These are phyloP conservation scores for Phocides pigmalion DNA, from an alignment of 1,140 invertebrate genomes.

Conservation along the genomic window DNA sequence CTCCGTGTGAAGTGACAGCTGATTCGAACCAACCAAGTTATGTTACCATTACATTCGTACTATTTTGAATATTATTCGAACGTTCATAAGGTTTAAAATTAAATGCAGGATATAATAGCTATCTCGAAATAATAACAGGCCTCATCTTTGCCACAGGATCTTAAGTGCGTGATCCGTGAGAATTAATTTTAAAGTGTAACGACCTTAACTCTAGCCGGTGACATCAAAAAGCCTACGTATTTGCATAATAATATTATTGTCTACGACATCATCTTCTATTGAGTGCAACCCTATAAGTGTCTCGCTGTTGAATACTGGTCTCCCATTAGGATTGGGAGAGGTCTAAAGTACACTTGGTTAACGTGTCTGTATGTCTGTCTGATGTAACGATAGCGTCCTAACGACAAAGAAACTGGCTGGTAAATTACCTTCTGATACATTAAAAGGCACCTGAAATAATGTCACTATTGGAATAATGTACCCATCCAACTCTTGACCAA, in stretches of 20 bases:
- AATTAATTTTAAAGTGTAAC: slow-evolving; percentile 71
- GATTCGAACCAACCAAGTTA: slow-evolving; percentile 59
- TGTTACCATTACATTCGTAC: slow-evolving; percentile 24
- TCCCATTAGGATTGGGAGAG: no score
- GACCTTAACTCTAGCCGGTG: slow-evolving; percentile 58
- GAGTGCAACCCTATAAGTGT: no score
- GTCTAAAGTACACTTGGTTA: no score
- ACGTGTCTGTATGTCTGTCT: no score
- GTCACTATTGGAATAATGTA: no score
- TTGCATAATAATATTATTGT: slow-evolving; percentile 13
- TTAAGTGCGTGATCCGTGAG: slow-evolving; percentile 64
- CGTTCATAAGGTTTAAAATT: slow-evolving; percentile 33
- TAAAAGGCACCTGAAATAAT: no score
- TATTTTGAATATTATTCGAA: slow-evolving; percentile 40
- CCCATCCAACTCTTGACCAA: no score
- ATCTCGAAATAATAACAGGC: slow-evolving; percentile 53
- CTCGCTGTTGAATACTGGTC: no score
- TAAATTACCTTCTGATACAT: no score
- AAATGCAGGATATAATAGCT: slow-evolving; percentile 12
- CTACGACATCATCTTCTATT: background rate
- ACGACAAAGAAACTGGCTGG: no score
- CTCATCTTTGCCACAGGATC: slow-evolving; percentile 63
- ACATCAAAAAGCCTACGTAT: slow-evolving; percentile 39
- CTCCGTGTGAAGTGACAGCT: slow-evolving; percentile 71
- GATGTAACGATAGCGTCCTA: no score